phyloP scores from a whole-genome alignment of 2,888 invertebrate genomes.

The Drosophila testacea region DNA sequence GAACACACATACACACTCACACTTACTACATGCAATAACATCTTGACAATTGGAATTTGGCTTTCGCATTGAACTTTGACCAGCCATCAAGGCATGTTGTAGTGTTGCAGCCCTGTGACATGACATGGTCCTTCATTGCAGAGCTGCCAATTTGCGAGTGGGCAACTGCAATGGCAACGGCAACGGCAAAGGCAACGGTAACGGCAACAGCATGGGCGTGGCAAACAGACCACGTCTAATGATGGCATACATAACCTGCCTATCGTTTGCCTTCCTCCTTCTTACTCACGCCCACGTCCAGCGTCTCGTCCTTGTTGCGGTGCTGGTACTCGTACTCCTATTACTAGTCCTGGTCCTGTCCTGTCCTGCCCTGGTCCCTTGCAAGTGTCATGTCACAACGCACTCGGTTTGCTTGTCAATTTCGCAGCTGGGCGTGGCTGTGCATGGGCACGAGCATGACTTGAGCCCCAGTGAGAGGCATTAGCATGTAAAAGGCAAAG shows the following conservation, averaged over 20 bases:
- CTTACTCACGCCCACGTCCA: constrained; percentile 37
- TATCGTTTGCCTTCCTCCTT: constrained; percentile 11
- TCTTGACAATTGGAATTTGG: constrained; percentile 77
- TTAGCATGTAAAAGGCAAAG: constrained; percentile 73
- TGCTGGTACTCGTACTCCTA: constrained; percentile 1
- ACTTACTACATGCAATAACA: constrained; percentile 26
- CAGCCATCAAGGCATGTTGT: constrained; percentile 52
- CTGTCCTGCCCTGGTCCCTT: constrained; percentile 40
- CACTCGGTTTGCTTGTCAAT: constrained; percentile 77
- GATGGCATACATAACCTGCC: constrained; percentile 76
- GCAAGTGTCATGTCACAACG: constrained; percentile 80
- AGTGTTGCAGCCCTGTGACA: constrained; percentile 56
- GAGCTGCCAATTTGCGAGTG: constrained; percentile 74
- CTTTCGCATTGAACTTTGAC: constrained; percentile 76
- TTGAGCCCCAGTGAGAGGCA: constrained; percentile 67
- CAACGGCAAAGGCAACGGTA: neutral
- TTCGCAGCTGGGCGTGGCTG: constrained; percentile 77
- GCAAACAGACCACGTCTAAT: constrained; percentile 78
- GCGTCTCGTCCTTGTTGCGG: constrained; percentile 26
- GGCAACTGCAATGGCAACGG: constrained; percentile 20
- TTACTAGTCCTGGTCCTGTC: constrained; percentile 27
- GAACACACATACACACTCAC: neutral
- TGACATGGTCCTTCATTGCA: constrained; percentile 69
- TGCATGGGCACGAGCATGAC: constrained; percentile 61
- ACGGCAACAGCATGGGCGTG: constrained; percentile 66